Percentiles rank a stretch among this genome's conserved stretches.
Evolutionary conservation across 1,140 invertebrate genomes (phyloP).

Genomic region (Metaphire vulgaris): DNA sequence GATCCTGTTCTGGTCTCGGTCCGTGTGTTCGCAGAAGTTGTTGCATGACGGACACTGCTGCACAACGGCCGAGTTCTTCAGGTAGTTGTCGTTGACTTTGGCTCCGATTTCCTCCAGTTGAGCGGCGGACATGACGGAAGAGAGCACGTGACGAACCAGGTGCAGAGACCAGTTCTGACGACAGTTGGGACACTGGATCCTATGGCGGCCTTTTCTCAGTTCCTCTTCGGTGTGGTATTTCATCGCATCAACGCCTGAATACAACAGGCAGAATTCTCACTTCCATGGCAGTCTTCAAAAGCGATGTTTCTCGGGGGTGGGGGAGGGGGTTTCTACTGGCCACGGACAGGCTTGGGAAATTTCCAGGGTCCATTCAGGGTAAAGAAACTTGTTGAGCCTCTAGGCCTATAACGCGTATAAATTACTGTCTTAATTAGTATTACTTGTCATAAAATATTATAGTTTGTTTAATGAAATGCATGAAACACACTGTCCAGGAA

Average conservation of each 20-base stretch:
- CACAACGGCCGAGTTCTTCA: neutral
- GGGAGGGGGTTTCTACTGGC: neutral
- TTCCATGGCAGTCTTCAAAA: no score
- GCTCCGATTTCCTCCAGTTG: neutral
- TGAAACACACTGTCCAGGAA: no score
- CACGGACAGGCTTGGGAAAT: neutral
- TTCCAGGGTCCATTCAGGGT: neutral
- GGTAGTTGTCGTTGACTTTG: neutral
- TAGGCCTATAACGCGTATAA: neutral
- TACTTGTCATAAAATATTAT: no score
- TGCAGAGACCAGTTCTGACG: neutral
- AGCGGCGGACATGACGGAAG: neutral
- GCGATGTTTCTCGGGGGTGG: neutral
- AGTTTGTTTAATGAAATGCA: no score
- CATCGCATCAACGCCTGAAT: neutral
- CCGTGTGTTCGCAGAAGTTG: neutral
- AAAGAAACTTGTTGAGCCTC: neutral
- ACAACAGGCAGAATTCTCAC: no score
- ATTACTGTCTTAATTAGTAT: no score
- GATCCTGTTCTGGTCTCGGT: neutral
- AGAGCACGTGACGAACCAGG: neutral
- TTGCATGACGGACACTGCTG: neutral
- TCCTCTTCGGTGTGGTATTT: neutral
- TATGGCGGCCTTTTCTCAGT: neutral
- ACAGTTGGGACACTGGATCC: neutral